Base-by-base conservation (phyloP, 2,888 invertebrate genomes). In the Archaeoteleia sp. region DNA sequence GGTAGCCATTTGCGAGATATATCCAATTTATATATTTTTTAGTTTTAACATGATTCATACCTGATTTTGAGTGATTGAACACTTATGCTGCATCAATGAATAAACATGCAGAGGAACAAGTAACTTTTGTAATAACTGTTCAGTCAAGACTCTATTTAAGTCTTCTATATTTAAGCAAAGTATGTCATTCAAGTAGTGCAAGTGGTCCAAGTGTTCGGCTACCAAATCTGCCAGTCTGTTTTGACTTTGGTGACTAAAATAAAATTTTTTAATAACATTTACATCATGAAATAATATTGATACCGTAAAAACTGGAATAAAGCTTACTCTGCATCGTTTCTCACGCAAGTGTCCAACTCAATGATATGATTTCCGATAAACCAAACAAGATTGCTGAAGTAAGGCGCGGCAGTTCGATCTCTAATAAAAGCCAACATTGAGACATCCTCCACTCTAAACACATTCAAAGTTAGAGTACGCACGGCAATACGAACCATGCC, bases 401-500 rank as follows among this genome's bases (percentile, higher is more conserved):
- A 99, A 0, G 98, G 97, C 17, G 97, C 97, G 6, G 98, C 98
- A 27, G 98, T 98, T 86, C 95, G 92, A 86, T 98, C 96, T 80
- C 96, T 88, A 73, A 98, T 98, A 85, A 98, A 98, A 72, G 93
- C 90, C 71, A 98, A 87, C 98, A 98, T 98, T 63, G 95, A 96
- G 37, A 92, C 91, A 86, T 97, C 97, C 80, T 96, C 94, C 25
- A 98, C 97, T 87, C 91, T 88, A 82, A 97, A 99, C 0, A 99
- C 98, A 87, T 99, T 99, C 32, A 99, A 88, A 0, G 98, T 97
- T 69, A 99, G 90, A 7, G 98, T 99, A 62, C 99, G 89, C 8
- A 99, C 99, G 1, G 99, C 99, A 75, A 99, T 99, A 40, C 99
- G 90, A 25, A 99, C 98, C 99, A 99, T 99, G 27, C 96, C 95